These are phyloP conservation scores for Zaprionus davidi DNA, from an alignment of 1,140 invertebrate species.

Conservation along the genomic window DNA sequence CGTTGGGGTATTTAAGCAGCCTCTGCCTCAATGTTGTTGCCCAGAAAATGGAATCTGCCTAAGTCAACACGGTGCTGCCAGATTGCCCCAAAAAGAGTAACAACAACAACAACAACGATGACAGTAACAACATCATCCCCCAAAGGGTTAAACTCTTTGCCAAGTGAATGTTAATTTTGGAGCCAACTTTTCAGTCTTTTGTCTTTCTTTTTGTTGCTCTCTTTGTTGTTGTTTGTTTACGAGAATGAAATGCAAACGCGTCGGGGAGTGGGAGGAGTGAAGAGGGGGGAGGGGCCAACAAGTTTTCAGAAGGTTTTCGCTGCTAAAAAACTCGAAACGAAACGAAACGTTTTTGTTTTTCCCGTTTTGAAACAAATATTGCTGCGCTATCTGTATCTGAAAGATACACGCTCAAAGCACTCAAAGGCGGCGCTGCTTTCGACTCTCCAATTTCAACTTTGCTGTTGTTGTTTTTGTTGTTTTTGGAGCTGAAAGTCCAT, in stretches of 20 bases:
- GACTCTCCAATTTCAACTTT: constrained; percentile 29
- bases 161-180: constrained; percentile 66
- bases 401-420: constrained; percentile 28
- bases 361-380: constrained; percentile 23
- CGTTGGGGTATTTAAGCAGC: constrained; percentile 51
- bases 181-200: constrained; percentile 33
- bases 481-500: background rate
- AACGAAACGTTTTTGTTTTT: constrained; percentile 18
- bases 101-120: constrained; percentile 26
- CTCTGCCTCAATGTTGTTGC: constrained; percentile 18
- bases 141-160: constrained; percentile 39
- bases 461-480: background rate
- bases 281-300: constrained; percentile 10
- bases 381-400: constrained; percentile 36
- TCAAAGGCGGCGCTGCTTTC: constrained; percentile 11
- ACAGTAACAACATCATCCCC: constrained; percentile 23
- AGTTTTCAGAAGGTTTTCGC: constrained; percentile 28
- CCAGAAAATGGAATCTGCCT: constrained; percentile 50
- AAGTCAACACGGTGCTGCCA: constrained; percentile 62
- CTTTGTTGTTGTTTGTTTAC: constrained; percentile 28
- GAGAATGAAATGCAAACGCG: constrained; percentile 40
- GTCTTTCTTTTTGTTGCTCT: constrained; percentile 41
- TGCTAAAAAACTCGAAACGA: constrained; percentile 15
- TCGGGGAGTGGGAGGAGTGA: background rate
- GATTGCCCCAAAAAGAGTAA: constrained; percentile 21